Evolutionary conservation across 2,888 invertebrate species (phyloP), one percentile per base, ranked within the genome.

Genomic region (Copidosoma aretas): DNA sequence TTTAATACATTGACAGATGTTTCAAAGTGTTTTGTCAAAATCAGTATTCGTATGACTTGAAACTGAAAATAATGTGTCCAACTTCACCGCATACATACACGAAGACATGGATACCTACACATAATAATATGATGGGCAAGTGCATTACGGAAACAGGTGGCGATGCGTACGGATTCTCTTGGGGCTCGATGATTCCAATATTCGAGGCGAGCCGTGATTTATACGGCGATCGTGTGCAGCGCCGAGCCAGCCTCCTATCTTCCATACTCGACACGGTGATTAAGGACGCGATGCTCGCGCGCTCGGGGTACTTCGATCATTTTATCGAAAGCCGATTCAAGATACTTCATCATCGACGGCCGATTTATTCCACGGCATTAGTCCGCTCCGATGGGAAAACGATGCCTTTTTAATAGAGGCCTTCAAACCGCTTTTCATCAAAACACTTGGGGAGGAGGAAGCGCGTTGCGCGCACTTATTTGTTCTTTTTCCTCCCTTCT

Each of bases 121-220:
- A 22, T 62, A 63, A 70, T 62, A 63, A 58, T n/a, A 65, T 66
- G 66, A 65, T 66, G 59, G 59, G 25, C 58, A 32, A 46, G 43
- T 46, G 43, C 43, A 46, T 46, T 46, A 46, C 43, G 43, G 75
- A 73, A 77, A 75, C 78, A 78, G 75, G 72, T 77, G 77, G 76
- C 67, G 75, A 77, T 17, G 43, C 43, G 43, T 77, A 76, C 76
- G 75, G 77, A 78, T 80, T 79, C 78, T 76, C 43, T 17, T 4
- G 12, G 43, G 72, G 61, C 52, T 77, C 77, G 74, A 75, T 77
- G 77, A 78, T 75, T 79, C 77, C 76, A 78, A 81, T 80, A 80
- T 79, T 76, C 63, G 70, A 65, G 39, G 54, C 43, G 64, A 60
- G 73, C 43, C 17, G 73, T 77, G 79, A 81, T 81, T 79, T 79